Percentiles rank a stretch among this genome's conserved stretches.
Evolutionary conservation across 1,140 invertebrate genomes (phyloP).

Genomic region (Drosophila watanabei): DNA sequence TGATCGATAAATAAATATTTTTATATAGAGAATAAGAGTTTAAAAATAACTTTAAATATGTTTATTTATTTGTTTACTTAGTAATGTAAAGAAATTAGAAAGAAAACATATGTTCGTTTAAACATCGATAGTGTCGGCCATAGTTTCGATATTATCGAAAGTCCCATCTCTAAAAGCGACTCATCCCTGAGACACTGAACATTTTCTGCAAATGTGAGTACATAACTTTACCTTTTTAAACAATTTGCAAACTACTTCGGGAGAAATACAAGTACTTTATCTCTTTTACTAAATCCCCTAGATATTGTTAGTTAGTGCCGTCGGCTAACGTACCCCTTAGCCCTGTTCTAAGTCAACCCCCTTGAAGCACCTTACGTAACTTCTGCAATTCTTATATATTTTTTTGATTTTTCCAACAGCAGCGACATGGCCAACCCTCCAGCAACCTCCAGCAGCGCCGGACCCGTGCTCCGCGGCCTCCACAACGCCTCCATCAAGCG

Average conservation of each 20-base stretch:
- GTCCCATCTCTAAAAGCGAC: not conserved
- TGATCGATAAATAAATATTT: too few relatives aligned
- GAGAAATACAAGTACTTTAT: not conserved
- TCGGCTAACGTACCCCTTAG: not conserved
- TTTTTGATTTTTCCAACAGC: constrained; percentile 22
- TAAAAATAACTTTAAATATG: too few relatives aligned
- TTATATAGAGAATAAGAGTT: too few relatives aligned
- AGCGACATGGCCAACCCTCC: constrained; percentile 74
- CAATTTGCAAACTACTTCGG: not conserved
- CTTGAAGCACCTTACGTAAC: constrained; percentile 67
- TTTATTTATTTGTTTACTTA: too few relatives aligned
- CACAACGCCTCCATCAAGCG: constrained; percentile 84
- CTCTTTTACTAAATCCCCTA: too few relatives aligned
- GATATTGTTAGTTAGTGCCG: not conserved
- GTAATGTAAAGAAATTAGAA: too few relatives aligned
- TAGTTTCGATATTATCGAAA: not conserved
- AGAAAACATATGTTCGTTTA: not conserved
- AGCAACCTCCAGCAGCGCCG: constrained; percentile 70
- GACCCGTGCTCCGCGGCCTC: constrained; percentile 80
- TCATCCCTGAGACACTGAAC: constrained; percentile 18
- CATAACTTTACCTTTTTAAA: constrained; percentile 20
- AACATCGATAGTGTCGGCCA: not conserved
- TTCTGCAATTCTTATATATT: constrained; percentile 27
- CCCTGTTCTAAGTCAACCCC: not conserved
- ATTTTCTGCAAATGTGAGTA: constrained; percentile 62